phyloP scores from a whole-genome alignment of 2,113 vertebrate genomes.

The Phocoena sinus region DNA sequence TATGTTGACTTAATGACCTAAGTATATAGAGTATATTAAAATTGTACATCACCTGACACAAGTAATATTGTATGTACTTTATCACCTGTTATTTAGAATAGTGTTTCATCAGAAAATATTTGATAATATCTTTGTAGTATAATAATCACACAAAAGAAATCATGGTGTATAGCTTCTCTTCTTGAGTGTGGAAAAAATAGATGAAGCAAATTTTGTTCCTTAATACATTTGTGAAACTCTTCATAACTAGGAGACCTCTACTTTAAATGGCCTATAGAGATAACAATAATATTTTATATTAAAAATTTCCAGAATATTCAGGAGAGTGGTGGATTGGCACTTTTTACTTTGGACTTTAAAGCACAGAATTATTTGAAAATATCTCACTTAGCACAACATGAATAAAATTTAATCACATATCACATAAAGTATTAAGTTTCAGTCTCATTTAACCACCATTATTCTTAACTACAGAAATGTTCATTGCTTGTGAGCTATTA shows the following conservation, averaged over 20 bases:
- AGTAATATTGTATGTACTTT: neutral
- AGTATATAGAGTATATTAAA: neutral
- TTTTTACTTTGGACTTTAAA: neutral
- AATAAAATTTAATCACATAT: conserved; percentile 34
- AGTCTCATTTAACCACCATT: conserved; percentile 11
- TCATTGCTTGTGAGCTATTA: conserved; percentile 39
- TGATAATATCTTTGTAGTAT: neutral
- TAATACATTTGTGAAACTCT: neutral
- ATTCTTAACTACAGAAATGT: conserved; percentile 31
- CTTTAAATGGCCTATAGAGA: neutral
- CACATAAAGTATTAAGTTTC: neutral
- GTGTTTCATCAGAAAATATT: neutral
- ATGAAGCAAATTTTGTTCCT: neutral
- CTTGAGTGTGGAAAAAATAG: neutral
- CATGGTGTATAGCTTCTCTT: neutral
- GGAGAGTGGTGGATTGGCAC: neutral
- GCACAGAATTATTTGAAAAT: neutral
- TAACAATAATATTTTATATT: neutral
- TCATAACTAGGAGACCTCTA: neutral
- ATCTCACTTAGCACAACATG: neutral
- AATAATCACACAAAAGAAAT: neutral
- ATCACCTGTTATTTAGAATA: neutral
- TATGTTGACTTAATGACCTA: neutral
- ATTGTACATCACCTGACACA: neutral
- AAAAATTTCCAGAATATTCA: neutral